Evolutionary conservation across 2,797 vertebrate genomes (phyloP).

Genomic region (Cossypha dichroa): DNA sequence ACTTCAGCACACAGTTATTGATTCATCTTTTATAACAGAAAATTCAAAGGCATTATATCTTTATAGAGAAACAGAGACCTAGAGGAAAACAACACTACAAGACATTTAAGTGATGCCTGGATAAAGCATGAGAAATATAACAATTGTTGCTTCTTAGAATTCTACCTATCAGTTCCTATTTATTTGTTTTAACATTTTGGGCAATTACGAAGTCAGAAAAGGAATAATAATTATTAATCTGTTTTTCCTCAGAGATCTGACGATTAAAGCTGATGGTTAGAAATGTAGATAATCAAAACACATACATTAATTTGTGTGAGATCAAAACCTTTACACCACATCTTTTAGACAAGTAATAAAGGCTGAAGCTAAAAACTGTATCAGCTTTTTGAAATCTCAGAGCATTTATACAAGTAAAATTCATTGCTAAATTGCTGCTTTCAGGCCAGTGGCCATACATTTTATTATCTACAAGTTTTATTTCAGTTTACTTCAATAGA

Average conservation of each 20-base stretch:
- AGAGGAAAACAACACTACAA: neutral
- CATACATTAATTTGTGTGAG: neutral
- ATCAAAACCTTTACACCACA: neutral
- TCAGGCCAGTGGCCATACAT: neutral
- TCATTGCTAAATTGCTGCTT: neutral
- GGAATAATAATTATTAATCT: neutral
- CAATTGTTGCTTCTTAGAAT: neutral
- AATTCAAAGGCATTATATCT: neutral
- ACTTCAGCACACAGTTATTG: neutral
- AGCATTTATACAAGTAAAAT: neutral
- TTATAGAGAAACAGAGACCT: neutral
- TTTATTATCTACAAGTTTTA: neutral
- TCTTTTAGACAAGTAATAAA: neutral
- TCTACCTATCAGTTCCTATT: neutral
- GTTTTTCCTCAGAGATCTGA: neutral
- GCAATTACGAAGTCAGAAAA: neutral
- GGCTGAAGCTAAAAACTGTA: neutral
- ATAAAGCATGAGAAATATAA: neutral
- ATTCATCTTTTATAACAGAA: neutral
- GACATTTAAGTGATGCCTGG: neutral
- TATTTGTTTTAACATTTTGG: neutral
- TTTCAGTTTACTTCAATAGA: neutral
- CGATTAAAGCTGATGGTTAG: neutral
- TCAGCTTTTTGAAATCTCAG: neutral
- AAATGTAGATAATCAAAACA: neutral